Evolutionary conservation across 2,888 invertebrate species (phyloP), one percentile per base, ranked within the genome.

Genomic region (Agrilus biguttatus): DNA sequence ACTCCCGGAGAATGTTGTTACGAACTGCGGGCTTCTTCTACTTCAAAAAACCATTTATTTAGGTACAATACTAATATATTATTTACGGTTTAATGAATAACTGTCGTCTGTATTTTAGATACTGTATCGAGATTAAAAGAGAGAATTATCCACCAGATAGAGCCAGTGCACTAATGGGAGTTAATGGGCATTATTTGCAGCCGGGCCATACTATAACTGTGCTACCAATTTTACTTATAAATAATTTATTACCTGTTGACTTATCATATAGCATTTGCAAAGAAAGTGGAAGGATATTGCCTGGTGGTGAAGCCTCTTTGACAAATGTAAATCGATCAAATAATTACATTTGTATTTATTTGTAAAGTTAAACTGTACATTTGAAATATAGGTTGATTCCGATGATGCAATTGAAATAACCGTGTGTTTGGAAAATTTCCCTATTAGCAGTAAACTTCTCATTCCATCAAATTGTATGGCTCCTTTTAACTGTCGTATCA

Each of bases 131-230:
- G 44, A 75, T 91, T 39, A 74, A 78, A 44, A 76, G 86, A 46
- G 87, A 91, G 60, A 80, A 80, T 50, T 92, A 83, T 67, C 90
- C 91, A 0, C 59, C 69, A 12, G 83, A 84, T 50, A 59, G 67
- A 33, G 76, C 76, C 8, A 55, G 63, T 14, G 59, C 62, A 33
- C 40, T 52, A 8, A 44, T 56, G 44, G 47, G 57, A 47, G 42
- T 58, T 48, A 45, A 52, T 55, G 50, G 54, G 39, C 62, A 73
- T 40, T 19, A 42, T 21, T 35, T 50, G 32, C 76, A 89, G 48
- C 89, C 93, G 5, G 95, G 88, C 0, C 96, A 97, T 65, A 80
- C 83, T 13, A 80, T 97, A 47, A 78, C 80, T 3, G 69, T 98
- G 37, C 69, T 88, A 51, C 86, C 95, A 21, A 89, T 91, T 1